Evolutionary conservation across 1,140 invertebrate genomes (phyloP), one percentile per base, ranked within the genome.

Genomic region (Drosophila mojavensis): DNA sequence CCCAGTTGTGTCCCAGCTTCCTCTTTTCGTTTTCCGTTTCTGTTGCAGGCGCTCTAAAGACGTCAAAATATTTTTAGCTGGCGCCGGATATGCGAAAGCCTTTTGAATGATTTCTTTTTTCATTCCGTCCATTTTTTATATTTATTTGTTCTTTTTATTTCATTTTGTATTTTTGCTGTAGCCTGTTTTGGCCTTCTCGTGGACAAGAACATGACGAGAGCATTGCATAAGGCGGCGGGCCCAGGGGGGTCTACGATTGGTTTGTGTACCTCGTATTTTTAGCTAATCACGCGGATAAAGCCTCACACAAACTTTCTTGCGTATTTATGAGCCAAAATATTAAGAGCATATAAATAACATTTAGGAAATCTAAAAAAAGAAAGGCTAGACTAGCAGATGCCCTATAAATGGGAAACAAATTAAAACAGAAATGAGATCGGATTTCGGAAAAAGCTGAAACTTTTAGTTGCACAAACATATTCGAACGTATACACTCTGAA

Each of bases 1-100:
- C 13, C 36, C 13, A 36, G 33, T 10, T 36, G 6, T 36, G 6
- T 9, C 7, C 11, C 36, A 9, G 6, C 36, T 39, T 39, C 36
- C 66, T 36, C 26, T 41, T 56, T 20, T 63, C 30, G n/a, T 15
- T 63, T 41, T 10, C 47, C 20, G 39, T 45, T 58, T n/a, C 28
- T 53, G 15, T 54, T 54, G 64, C 70, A 72, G 69, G 48, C 47
- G 69, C 55, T 67, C 15, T 62, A 81, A 81, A 85, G 75, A 85
- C 78, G 75, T 86, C 66, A 86, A 85, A 77, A 86, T 86, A 85
- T 85, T 82, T 85, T 86, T 86, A 85, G 82, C 71, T 81, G 82
- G 82, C 82, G 82, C 82, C 82, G 82, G 82, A 85, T 86, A 85
- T 85, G 79, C 79, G 79, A 85, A 81, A 82, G 75, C 64, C 79